phyloP scores from a whole-genome alignment of 2,113 vertebrate genomes.

The Chloroceryle aenea region DNA sequence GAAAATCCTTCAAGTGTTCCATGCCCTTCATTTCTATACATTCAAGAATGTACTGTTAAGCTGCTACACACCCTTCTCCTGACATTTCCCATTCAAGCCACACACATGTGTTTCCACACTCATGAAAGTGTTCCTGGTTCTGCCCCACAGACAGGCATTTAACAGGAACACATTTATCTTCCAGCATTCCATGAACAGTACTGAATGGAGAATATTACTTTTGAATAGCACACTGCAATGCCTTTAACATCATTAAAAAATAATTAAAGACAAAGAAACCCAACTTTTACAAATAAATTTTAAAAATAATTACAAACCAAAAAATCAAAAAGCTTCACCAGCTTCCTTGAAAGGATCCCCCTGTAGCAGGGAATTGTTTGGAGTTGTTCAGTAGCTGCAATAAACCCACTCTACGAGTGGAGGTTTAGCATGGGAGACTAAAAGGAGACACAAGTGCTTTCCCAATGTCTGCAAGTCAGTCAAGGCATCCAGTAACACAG shows the following conservation, averaged over 20 bases:
- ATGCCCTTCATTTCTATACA: not conserved
- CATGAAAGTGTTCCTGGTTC: not conserved
- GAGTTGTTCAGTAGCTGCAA: not conserved
- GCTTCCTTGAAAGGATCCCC: not conserved
- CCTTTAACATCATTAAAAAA: not conserved
- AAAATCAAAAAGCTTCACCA: not conserved
- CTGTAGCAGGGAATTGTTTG: not conserved
- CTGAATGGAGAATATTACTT: not conserved
- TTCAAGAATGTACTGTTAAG: not conserved
- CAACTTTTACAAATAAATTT: too few species aligned
- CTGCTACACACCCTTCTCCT: not conserved
- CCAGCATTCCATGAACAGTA: not conserved
- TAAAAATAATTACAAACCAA: too few species aligned
- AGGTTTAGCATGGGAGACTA: too few species aligned
- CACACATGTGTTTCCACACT: not conserved
- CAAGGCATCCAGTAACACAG: not conserved
- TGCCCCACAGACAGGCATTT: not conserved
- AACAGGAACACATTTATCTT: not conserved
- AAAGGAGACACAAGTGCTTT: too few species aligned
- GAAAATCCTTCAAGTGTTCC: not conserved
- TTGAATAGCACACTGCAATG: not conserved
- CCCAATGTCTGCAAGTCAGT: not conserved
- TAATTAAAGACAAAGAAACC: not conserved
- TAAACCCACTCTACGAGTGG: not conserved
- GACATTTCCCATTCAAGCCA: not conserved